Conservation (phyloP, 2,113 vertebrate genomes). For the Malaclemys terrapin region DNA sequence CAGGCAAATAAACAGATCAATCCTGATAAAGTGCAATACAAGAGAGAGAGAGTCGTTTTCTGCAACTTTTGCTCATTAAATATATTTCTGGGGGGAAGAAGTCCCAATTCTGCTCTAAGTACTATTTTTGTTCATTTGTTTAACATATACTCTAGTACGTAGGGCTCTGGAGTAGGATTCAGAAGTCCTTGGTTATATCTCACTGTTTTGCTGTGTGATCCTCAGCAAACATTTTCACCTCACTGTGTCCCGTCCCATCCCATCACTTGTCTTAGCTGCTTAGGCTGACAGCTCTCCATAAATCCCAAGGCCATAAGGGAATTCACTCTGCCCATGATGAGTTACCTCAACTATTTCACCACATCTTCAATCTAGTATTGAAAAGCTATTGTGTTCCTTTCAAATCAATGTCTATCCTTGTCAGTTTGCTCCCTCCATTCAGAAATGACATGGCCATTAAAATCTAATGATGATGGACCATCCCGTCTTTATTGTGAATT, state of each 20-base stretch:
- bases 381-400: neutral
- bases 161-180: neutral
- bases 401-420: fast-evolving
- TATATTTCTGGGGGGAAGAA: neutral
- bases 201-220: neutral
- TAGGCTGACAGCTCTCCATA: neutral
- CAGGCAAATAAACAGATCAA: neutral
- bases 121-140: neutral
- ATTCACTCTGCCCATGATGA: neutral
- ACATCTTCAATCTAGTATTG: neutral
- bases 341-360: neutral
- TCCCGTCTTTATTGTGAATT: neutral
- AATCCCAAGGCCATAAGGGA: neutral
- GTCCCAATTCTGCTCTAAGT: too few relatives aligned
- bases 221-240: neutral
- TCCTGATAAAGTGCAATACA: neutral
- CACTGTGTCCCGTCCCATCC: fast-evolving
- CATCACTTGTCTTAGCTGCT: neutral
- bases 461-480: neutral
- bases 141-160: neutral
- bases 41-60: neutral
- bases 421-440: neutral
- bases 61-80: neutral
- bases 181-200: neutral
- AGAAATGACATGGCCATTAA: neutral